Conservation (phyloP, 1,140 invertebrate genomes). For the Uloborus diversus region DNA sequence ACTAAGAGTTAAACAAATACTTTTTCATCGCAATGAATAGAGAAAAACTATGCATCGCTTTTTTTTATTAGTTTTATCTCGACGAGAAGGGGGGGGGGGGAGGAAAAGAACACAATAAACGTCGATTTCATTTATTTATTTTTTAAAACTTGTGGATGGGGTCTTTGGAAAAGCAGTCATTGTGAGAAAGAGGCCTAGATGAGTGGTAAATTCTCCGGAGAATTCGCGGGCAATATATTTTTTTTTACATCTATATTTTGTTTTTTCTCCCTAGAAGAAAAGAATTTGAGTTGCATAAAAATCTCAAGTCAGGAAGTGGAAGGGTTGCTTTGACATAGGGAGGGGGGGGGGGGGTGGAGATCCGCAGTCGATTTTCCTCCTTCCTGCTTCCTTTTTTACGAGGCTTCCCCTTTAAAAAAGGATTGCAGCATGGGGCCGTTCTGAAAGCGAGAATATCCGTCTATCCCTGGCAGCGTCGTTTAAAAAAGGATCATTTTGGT, state of each 20-base stretch:
- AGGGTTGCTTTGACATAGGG: conserved; percentile 42
- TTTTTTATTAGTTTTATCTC: background rate
- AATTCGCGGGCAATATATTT: conserved; percentile 26
- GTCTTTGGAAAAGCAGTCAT: conserved; percentile 8
- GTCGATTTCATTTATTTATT: conserved; percentile 34
- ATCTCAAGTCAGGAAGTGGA: conserved; percentile 49
- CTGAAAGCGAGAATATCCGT: conserved; percentile 11
- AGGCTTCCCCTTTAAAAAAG: conserved; percentile 15
- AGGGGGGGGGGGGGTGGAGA: too few species aligned
- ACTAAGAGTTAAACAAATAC: conserved; percentile 43
- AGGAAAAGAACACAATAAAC: conserved; percentile 45
- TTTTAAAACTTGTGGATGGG: conserved; percentile 8
- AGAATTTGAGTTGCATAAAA: conserved; percentile 48
- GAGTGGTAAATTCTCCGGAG: conserved; percentile 49
- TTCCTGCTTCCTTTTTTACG: conserved; percentile 15
- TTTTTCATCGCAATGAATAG: conserved; percentile 49
- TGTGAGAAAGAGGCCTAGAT: background rate
- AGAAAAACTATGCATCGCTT: background rate
- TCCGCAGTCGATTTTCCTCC: conserved; percentile 43
- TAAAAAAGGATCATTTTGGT: too few species aligned
- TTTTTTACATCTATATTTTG: conserved; percentile 15
- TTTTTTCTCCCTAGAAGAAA: background rate
- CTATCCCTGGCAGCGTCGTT: too few species aligned
- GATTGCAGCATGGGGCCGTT: background rate
- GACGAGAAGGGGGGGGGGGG: background rate